Evolutionary conservation across 2,113 vertebrate species (phyloP), one percentile per base, ranked within the genome.

Genomic region (Pomatorhinus ruficollis): DNA sequence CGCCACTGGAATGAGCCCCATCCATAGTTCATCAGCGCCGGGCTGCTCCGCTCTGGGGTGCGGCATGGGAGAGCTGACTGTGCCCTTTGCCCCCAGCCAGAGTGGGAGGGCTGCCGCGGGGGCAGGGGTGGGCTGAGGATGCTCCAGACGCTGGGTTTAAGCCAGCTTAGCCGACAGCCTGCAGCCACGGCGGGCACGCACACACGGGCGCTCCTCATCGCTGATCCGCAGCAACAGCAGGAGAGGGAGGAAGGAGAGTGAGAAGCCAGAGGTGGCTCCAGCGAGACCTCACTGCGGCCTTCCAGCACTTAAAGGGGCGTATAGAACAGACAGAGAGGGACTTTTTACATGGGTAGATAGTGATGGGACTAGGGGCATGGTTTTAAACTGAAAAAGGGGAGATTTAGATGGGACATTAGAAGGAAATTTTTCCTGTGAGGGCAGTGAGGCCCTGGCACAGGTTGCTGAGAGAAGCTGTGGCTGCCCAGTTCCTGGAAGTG

Each of bases 141-240:
- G 69, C 63, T 70, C 52, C 45, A 31, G 53, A 7, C 5, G 3
- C n/a, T 4, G 70, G n/a, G n/a, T 59, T 72, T 63, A 47, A 82
- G 37, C 13, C 69, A 74, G 77, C 69, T 81, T 20, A 37, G 78
- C 61, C 5, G 1, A 4, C 7, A 78, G 71, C 59, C 76, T 5
- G 2, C 57, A n/a, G 76, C 56, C 82, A 39, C 16, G 1, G 61
- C 6, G 1, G 89, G 75, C 42, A 17, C 4, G 1, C 14, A 5
- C 6, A 2, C 20, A 20, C 0, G 3, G 68, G 19, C 4, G 1
- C 39, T 52, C 31, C 89, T 27, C n/a, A 3, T 2, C 37, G 7
- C 49, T 20, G 53, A 66, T 6, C 54, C 3, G 1, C 39, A 20
- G 6, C 35, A 35, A 2, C 31, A 64, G 80, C 75, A 12, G 53